phyloP scores from a whole-genome alignment of 35 echinoderm and acorn worm species.

The Heliocidaris tuberculata region DNA sequence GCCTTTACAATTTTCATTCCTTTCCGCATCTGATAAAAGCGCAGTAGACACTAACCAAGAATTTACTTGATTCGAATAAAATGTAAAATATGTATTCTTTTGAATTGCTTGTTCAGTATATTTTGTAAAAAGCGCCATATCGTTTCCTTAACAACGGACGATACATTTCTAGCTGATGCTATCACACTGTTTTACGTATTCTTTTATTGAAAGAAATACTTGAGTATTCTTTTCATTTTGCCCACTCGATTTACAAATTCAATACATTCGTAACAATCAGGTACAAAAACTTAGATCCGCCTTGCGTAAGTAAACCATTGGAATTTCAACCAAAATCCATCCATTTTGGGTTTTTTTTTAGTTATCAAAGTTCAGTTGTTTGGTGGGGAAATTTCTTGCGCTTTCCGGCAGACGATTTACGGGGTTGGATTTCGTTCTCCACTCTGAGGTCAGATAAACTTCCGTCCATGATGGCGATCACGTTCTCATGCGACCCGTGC shows the following conservation, averaged over 20 bases:
- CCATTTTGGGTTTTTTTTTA: neutral
- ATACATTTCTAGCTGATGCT: neutral
- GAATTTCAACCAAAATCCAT: neutral
- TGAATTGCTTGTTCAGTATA: neutral
- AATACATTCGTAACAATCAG: neutral
- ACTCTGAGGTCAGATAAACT: neutral
- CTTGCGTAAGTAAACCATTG: neutral
- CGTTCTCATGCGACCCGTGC: neutral
- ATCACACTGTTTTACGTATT: neutral
- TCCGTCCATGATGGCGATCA: slow-evolving; percentile 46
- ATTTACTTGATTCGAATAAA: neutral
- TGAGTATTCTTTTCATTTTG: neutral
- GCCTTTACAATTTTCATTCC: neutral
- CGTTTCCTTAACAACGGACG: neutral
- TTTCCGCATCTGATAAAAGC: neutral
- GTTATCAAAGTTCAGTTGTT: slow-evolving; percentile 19
- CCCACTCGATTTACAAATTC: neutral
- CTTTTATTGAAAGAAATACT: neutral
- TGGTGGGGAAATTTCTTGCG: neutral
- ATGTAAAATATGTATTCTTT: too few species aligned
- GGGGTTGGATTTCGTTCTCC: neutral
- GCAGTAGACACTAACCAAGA: neutral
- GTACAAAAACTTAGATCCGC: neutral
- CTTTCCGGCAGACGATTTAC: neutral
- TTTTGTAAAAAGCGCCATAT: neutral